phyloP scores from a whole-genome alignment of 1,140 invertebrate genomes.

The Ditylenchus dipsaci region DNA sequence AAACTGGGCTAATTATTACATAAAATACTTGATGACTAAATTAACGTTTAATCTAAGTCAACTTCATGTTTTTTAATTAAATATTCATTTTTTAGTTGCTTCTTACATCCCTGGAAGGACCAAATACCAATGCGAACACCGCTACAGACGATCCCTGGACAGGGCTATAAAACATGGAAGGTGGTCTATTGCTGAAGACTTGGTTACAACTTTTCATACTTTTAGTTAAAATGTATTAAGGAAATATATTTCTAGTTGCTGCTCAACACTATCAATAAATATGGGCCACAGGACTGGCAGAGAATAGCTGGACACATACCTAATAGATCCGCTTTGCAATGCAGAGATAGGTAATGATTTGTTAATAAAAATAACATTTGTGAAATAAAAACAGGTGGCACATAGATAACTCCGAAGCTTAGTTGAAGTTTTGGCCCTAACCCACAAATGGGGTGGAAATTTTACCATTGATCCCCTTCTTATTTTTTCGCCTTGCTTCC shows the following conservation, averaged over 20 bases:
- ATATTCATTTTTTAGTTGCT: constrained; percentile 33
- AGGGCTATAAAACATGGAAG: constrained; percentile 29
- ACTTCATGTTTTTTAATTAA: background rate
- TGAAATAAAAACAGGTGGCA: too few species aligned
- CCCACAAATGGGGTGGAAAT: too few species aligned
- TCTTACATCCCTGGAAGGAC: constrained; percentile 30
- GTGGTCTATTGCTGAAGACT: constrained; percentile 36
- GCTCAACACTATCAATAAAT: constrained; percentile 33
- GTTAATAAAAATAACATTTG: background rate
- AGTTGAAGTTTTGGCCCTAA: too few species aligned
- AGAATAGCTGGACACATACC: constrained; percentile 27
- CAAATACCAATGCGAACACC: constrained; percentile 28
- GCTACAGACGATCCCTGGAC: constrained; percentile 34
- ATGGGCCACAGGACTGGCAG: constrained; percentile 39
- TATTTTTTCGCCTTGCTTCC: too few species aligned
- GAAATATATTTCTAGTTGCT: constrained; percentile 14
- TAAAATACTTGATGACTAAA: too few species aligned
- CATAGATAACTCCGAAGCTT: too few species aligned
- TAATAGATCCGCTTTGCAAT: constrained; percentile 27
- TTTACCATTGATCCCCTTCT: too few species aligned
- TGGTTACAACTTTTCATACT: constrained; percentile 20
- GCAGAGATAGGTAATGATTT: constrained; percentile 29
- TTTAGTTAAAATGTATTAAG: background rate
- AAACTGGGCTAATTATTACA: too few species aligned
- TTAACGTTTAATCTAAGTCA: background rate